phyloP scores from a whole-genome alignment of 2,113 vertebrate species.

The Percopsis transmontana region DNA sequence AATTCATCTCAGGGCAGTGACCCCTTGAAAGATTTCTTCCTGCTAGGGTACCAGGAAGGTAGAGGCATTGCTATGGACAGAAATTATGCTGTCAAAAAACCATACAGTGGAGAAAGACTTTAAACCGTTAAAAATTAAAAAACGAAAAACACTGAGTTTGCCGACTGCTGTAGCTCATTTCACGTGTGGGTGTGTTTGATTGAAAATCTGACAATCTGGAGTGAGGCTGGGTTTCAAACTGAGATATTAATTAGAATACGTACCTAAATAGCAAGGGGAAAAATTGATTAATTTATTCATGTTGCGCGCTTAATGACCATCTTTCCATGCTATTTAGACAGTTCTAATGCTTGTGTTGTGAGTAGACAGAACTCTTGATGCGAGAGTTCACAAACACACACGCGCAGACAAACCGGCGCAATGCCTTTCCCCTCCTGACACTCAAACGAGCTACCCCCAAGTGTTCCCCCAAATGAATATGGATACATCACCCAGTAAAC shows the following conservation, averaged over 20 bases:
- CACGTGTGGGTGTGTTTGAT: conserved; percentile 5
- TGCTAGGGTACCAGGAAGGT: conserved; percentile 31
- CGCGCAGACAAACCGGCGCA: conserved; percentile 45
- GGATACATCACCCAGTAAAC: conserved; percentile 59
- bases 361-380: conserved; percentile 35
- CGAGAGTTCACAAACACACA: conserved; percentile 20
- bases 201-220: conserved; percentile 17
- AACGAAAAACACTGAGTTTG: conserved; percentile 21
- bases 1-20: conserved; percentile 61
- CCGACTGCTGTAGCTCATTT: conserved; percentile 24
- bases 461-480: conserved; percentile 56
- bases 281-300: conserved; percentile 69
- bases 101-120: neutral
- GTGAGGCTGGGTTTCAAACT: conserved; percentile 47
- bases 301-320: conserved; percentile 58
- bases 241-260: conserved; percentile 65
- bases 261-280: conserved; percentile 57
- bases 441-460: conserved; percentile 37
- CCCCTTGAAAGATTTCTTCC: conserved; percentile 53
- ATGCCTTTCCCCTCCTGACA: conserved; percentile 2
- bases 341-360: conserved; percentile 61
- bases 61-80: conserved; percentile 28
- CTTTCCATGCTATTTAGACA: conserved; percentile 61
- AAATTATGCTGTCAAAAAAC: conserved; percentile 26
- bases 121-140: conserved; percentile 16